These are phyloP conservation scores for Toxonevra muliebris DNA, from an alignment of 2,888 invertebrate genomes.

Conservation along the genomic window DNA sequence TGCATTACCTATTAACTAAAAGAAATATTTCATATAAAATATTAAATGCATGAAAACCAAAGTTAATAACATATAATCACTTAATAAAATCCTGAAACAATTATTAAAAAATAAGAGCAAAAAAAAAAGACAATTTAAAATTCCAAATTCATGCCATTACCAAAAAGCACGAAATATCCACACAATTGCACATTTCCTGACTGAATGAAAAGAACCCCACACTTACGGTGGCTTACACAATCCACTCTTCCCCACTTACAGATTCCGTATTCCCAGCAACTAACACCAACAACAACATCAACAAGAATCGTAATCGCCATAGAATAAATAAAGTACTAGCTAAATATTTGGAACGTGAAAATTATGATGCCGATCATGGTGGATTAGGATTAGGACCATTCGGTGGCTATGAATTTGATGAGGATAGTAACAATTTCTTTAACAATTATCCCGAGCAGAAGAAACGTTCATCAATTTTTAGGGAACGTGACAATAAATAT, in stretches of 20 bases:
- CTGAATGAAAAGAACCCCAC: too few relatives aligned
- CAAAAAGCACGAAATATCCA: too few relatives aligned
- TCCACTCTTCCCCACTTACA: constrained; percentile 39
- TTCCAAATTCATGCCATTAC: too few relatives aligned
- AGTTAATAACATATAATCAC: too few relatives aligned
- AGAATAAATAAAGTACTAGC: constrained; percentile 61
- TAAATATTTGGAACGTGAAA: constrained; percentile 61
- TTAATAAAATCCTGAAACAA: too few relatives aligned
- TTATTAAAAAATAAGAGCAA: too few relatives aligned
- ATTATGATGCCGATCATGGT: constrained; percentile 52
- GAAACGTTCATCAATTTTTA: constrained; percentile 61
- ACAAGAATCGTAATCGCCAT: constrained; percentile 57
- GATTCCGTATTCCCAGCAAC: constrained; percentile 51
- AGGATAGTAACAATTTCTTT: constrained; percentile 49
- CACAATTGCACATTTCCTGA: too few relatives aligned
- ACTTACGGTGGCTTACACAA: constrained; percentile 23
- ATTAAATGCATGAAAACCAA: too few relatives aligned
- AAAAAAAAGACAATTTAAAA: too few relatives aligned
- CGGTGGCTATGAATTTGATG: constrained; percentile 57
- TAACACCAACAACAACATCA: constrained; percentile 50
- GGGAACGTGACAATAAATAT: constrained; percentile 61
- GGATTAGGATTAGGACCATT: constrained; percentile 47
- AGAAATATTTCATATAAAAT: too few relatives aligned
- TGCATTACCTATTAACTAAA: too few relatives aligned
- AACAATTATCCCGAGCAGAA: constrained; percentile 53